Percentiles rank a stretch among this genome's conserved stretches.
Evolutionary conservation across 2,113 vertebrate species (phyloP).

Genomic region (Sceloporus tristichus): DNA sequence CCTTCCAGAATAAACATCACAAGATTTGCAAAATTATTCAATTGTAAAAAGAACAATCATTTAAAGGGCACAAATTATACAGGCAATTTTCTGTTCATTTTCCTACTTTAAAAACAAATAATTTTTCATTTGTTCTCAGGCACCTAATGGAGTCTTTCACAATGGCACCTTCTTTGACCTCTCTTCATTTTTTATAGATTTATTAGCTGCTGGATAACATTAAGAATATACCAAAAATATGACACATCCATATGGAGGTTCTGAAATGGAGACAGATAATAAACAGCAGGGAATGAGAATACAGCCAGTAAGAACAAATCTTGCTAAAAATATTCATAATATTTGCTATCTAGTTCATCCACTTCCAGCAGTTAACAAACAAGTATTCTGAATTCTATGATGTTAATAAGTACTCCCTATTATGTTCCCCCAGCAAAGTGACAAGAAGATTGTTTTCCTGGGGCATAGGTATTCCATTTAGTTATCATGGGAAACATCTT

Average conservation of each 20-base stretch:
- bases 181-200: neutral
- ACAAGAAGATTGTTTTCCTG: neutral
- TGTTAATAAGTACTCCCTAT: neutral
- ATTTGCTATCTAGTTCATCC: too few relatives aligned
- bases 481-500: neutral
- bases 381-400: neutral
- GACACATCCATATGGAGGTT: neutral
- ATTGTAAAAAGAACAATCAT: constrained; percentile 2
- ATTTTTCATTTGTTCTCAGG: too few relatives aligned
- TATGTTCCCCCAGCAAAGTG: neutral
- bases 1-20: constrained; percentile 13
- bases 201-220: neutral
- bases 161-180: too few relatives aligned
- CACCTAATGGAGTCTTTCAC: neutral
- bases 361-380: neutral
- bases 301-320: neutral
- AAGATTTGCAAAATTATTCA: neutral
- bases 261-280: neutral
- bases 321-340: too few relatives aligned
- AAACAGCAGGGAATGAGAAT: neutral
- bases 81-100: neutral
- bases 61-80: neutral
- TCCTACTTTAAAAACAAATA: neutral
- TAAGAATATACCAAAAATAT: neutral
- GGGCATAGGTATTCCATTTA: neutral